Conservation (phyloP, 2,888 invertebrate genomes). For the Catocala sponsa region DNA sequence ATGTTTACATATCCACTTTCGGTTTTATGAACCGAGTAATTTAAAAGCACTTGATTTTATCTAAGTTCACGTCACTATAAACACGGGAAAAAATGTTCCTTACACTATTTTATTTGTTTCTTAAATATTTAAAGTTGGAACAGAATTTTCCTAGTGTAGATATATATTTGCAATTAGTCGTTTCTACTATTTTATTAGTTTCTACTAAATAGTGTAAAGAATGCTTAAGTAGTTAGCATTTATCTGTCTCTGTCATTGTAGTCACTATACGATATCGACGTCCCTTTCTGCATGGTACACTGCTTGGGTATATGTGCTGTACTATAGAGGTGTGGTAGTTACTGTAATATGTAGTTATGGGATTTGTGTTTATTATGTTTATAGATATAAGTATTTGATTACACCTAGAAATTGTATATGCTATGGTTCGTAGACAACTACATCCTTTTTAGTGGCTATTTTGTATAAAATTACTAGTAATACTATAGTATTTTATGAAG, state of each 20-base stretch:
- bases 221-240: conserved; percentile 60
- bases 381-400: conserved; percentile 12
- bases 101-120: not conserved
- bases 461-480: too few relatives aligned
- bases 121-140: too few relatives aligned
- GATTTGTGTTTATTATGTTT: conserved; percentile 38
- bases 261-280: conserved; percentile 49
- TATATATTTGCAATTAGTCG: not conserved
- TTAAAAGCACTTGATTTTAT: not conserved
- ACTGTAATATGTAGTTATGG: conserved; percentile 34
- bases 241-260: conserved; percentile 55
- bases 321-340: conserved; percentile 49
- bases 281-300: conserved; percentile 70
- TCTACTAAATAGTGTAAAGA: conserved; percentile 2
- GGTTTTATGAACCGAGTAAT: too few relatives aligned
- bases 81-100: not conserved
- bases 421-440: conserved; percentile 1
- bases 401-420: conserved; percentile 33
- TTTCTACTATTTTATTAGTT: not conserved
- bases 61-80: too few relatives aligned
- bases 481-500: too few relatives aligned
- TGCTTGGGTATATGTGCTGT: conserved; percentile 73
- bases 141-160: too few relatives aligned
- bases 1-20: too few relatives aligned
- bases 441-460: not conserved